Conservation (phyloP, 2,113 vertebrate species). For the Rhinolophus ferrumequinum region DNA sequence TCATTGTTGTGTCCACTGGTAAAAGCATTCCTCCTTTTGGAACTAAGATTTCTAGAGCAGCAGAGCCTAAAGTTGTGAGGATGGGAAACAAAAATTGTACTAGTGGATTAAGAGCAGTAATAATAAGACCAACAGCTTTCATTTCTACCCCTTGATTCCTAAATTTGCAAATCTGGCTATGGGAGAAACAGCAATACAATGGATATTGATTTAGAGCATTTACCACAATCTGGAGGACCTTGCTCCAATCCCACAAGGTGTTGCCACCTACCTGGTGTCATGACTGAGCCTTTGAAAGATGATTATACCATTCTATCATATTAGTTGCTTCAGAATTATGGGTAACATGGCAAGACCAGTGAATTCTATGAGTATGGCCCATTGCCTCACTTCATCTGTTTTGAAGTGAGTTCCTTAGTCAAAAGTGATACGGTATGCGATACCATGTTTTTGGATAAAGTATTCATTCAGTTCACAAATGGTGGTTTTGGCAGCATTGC, state of each 20-base stretch:
- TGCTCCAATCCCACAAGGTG: neutral
- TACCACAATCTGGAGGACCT: neutral
- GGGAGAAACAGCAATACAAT: neutral
- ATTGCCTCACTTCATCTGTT: neutral
- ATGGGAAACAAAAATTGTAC: neutral
- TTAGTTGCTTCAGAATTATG: neutral
- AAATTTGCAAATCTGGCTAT: neutral
- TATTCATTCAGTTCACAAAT: neutral
- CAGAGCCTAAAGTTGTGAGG: neutral
- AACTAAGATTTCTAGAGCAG: constrained; percentile 13
- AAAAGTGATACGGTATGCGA: neutral
- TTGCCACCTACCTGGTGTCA: neutral
- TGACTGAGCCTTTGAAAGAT: neutral
- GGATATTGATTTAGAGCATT: neutral
- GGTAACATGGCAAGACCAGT: neutral
- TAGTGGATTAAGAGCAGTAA: neutral
- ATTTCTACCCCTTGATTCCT: neutral
- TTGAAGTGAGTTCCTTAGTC: constrained; percentile 3
- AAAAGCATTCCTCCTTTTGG: neutral
- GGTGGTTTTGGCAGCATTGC: neutral
- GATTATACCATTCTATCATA: neutral
- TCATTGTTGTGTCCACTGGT: neutral
- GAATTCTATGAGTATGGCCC: neutral
- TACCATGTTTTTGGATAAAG: neutral
- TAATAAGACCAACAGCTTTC: neutral